Evolutionary conservation across 2,113 vertebrate genomes (phyloP).

Genomic region (Pseudopipra pipra): DNA sequence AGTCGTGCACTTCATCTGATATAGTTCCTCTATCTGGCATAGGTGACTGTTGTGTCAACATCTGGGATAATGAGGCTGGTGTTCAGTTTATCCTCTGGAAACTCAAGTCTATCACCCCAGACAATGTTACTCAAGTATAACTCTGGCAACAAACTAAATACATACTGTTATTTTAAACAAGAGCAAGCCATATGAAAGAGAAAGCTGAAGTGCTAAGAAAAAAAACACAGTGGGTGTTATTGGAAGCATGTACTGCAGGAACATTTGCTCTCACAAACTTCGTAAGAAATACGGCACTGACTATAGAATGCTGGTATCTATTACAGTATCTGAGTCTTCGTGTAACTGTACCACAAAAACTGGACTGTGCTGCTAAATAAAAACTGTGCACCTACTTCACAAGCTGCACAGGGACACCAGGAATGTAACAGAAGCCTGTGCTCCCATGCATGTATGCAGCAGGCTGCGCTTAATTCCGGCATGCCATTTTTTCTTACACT

Average conservation of each 20-base stretch:
- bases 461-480: not conserved
- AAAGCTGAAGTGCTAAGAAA: not conserved
- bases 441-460: not conserved
- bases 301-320: not conserved
- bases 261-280: not conserved
- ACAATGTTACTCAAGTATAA: not conserved
- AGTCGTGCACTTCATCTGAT: not conserved
- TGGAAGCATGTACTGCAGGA: not conserved
- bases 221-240: not conserved
- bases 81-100: constrained; percentile 5
- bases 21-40: not conserved
- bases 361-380: not conserved
- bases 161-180: not conserved
- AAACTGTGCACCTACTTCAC: not conserved
- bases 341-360: not conserved
- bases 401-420: not conserved
- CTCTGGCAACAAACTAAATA: not conserved
- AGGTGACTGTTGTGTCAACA: constrained; percentile 3
- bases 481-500: not conserved
- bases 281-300: not conserved
- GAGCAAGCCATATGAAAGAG: not conserved
- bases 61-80: not conserved
- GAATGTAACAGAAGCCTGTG: not conserved
- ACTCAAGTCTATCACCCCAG: not conserved
- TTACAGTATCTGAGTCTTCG: not conserved